Conservation (phyloP, 2,113 vertebrate genomes). For the Leucoraja erinaceus region DNA sequence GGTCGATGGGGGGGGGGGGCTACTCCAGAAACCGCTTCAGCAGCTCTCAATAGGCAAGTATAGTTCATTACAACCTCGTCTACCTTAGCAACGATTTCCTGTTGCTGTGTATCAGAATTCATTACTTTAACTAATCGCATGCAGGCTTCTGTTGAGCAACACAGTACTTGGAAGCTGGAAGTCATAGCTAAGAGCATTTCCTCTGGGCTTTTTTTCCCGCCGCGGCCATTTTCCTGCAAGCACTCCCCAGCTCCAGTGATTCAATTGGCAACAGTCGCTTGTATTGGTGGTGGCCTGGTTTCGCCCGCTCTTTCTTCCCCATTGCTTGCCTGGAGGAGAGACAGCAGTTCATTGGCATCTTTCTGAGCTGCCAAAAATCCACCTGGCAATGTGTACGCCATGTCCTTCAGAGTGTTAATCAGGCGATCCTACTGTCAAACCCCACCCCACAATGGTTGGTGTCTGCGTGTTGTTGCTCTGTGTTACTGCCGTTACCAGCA, state of each 20-base stretch:
- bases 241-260: constrained; percentile 77
- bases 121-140: constrained; percentile 82
- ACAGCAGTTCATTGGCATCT: constrained; percentile 82
- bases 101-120: constrained; percentile 66
- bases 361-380: constrained; percentile 79
- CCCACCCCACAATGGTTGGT: constrained; percentile 57
- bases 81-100: constrained; percentile 74
- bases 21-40: constrained; percentile 70
- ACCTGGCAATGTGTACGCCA: constrained; percentile 73
- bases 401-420: constrained; percentile 77
- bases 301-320: constrained; percentile 57
- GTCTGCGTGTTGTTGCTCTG: constrained; percentile 49
- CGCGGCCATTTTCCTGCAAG: constrained; percentile 80
- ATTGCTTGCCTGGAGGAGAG: constrained; percentile 70
- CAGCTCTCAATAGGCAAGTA: constrained; percentile 76
- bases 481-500: constrained; percentile 48
- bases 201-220: constrained; percentile 79
- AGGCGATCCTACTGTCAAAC: constrained; percentile 65
- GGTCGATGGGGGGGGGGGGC: constrained; percentile 60
- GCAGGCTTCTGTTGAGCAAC: constrained; percentile 86
- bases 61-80: constrained; percentile 82
- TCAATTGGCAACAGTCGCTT: constrained; percentile 76
- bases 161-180: constrained; percentile 89
- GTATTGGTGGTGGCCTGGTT: constrained; percentile 63
- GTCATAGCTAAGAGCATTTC: constrained; percentile 86